Evolutionary conservation across 2,888 invertebrate genomes (phyloP).

Genomic region (Omphaloscelis lunosa): DNA sequence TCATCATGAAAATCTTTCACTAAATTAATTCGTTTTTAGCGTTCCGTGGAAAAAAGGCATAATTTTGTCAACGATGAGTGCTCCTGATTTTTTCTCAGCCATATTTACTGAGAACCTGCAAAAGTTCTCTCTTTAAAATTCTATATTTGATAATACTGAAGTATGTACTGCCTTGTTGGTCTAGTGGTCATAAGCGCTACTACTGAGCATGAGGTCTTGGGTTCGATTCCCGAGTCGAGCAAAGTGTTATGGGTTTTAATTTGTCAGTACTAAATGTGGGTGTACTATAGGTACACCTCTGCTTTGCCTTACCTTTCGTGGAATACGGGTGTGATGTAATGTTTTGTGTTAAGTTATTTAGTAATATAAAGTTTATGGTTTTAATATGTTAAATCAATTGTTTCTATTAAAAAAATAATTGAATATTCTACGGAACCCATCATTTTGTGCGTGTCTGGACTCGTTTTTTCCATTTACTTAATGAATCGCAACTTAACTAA

Average conservation of each 20-base stretch:
- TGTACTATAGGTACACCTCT: too few species aligned
- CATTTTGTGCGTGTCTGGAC: background rate
- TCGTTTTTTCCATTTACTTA: slow-evolving; percentile 50
- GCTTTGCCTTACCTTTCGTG: too few species aligned
- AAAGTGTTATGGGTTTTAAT: too few species aligned
- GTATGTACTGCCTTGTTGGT: background rate
- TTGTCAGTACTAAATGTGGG: too few species aligned
- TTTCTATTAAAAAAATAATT: background rate
- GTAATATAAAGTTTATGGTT: background rate
- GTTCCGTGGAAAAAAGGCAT: background rate
- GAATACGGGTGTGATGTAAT: too few species aligned
- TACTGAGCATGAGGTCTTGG: too few species aligned
- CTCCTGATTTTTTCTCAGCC: background rate
- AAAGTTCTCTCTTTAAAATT: background rate
- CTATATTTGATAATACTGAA: background rate
- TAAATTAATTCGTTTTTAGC: slow-evolving; percentile 42
- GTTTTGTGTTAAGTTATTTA: background rate
- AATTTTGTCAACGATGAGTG: background rate
- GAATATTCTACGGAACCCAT: background rate
- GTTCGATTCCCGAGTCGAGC: too few species aligned
- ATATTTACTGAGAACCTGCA: background rate
- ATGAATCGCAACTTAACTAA: slow-evolving; percentile 50
- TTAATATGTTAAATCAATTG: too few species aligned
- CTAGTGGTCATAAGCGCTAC: too few species aligned
- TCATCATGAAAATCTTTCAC: slow-evolving; percentile 27